Evolutionary conservation across 2,113 vertebrate genomes (phyloP).

Genomic region (Chunga burmeisteri): DNA sequence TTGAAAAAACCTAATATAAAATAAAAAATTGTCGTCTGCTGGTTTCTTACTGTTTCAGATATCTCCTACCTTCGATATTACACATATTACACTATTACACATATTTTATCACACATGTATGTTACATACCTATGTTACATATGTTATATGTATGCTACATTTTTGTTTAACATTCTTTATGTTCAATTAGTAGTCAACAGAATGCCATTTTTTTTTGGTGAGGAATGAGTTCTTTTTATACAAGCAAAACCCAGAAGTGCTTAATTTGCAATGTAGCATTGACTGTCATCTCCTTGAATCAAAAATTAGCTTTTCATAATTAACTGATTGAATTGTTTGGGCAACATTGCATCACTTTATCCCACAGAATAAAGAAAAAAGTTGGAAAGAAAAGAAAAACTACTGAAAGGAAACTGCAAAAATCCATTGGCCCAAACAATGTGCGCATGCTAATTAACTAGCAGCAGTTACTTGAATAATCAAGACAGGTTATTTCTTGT

Average conservation of each 20-base stretch:
- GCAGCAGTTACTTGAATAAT: neutral
- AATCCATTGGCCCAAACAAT: neutral
- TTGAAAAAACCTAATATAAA: neutral
- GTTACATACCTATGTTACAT: too few relatives aligned
- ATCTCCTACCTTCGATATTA: neutral
- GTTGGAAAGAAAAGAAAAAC: neutral
- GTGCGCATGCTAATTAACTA: neutral
- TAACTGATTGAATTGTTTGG: neutral
- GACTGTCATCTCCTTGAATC: neutral
- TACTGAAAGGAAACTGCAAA: neutral
- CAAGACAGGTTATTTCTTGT: slow-evolving; percentile 46
- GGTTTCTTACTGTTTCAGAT: neutral
- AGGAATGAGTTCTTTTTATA: neutral
- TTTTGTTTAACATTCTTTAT: neutral
- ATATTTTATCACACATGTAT: neutral
- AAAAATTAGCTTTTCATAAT: neutral
- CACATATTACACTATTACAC: neutral
- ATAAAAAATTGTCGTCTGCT: neutral
- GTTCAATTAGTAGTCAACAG: neutral
- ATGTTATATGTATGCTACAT: neutral
- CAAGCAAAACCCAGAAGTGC: neutral
- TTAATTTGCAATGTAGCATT: neutral
- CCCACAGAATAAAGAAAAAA: neutral
- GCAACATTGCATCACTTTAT: neutral
- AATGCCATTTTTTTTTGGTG: neutral